These are phyloP conservation scores for Tryphoninae sp. DNA, from an alignment of 2,888 invertebrate genomes.

Conservation along the genomic window DNA sequence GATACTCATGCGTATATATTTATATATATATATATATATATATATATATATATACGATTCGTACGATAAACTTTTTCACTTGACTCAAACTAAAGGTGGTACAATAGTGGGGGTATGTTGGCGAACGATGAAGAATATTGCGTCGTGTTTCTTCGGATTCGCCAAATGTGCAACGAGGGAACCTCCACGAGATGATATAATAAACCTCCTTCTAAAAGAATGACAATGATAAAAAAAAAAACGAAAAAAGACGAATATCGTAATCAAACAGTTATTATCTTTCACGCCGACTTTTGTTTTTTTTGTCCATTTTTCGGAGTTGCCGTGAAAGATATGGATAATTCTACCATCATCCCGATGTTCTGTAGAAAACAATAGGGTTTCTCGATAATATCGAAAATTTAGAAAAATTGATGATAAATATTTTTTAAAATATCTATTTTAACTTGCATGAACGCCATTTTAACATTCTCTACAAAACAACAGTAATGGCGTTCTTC, in stretches of 20 bases:
- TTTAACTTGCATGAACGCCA: no score
- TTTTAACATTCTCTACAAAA: no score
- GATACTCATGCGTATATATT: not conserved
- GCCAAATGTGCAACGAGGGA: slow-evolving; percentile 34
- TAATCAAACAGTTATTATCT: not conserved
- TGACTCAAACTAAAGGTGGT: slow-evolving; percentile 25
- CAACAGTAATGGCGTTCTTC: no score
- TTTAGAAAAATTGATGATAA: not conserved
- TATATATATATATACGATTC: not conserved
- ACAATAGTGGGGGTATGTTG: slow-evolving; percentile 8
- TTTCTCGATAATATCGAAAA: no score
- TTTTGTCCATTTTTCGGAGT: no score
- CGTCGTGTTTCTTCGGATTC: slow-evolving; percentile 35
- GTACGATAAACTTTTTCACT: not conserved
- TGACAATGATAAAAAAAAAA: not conserved
- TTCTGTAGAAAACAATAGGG: no score
- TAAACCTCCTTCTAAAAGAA: slow-evolving; percentile 20
- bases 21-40: not conserved
- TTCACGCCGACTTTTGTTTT: not conserved
- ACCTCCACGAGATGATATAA: slow-evolving; percentile 29
- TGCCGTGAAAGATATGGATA: no score
- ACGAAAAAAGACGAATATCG: not conserved
- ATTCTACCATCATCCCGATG: no score
- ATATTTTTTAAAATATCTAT: not conserved
- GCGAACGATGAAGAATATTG: slow-evolving; percentile 41